Base-by-base conservation (phyloP, 2,888 invertebrate genomes). In the Microctonus brassicae region DNA sequence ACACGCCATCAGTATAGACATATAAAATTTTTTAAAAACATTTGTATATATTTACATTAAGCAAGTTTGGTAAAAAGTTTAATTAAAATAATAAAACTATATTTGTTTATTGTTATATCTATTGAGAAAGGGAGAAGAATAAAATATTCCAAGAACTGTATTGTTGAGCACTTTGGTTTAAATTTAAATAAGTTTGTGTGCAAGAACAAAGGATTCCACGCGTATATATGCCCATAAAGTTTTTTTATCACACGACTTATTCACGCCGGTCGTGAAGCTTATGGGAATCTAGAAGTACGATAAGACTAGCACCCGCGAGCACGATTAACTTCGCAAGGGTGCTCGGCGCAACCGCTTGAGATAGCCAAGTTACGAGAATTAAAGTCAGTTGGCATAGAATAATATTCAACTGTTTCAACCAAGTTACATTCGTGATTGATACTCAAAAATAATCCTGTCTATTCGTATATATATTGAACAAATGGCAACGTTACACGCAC, bases 241-340 rank as follows among this genome's bases (percentile, higher is more conserved):
- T 47, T 60, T 65, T 68, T 68, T 68, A 68, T 68, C 60, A 68
- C 60, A 42, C 67, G 42, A 29, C 60, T 68, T 68, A 60, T 68
- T 68, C 67, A 60, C 60, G 47, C 60, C 42, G 42, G 26, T 36
- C 39, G 42, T 36, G 36, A 68, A 68, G 67, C 67, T 68, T 60
- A 68, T 68, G 60, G 52, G 67, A 47, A 68, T 60, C 67, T 47
- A 60, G 47, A 60, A 47, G 42, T 26, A 20, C 26, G 67, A 68
- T 68, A 68, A 68, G 57, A 68, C 34, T 9, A 53, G 42, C 20
- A n/a, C 67, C 17, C 47, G 39, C 60, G 47, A 42, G 58, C 42
- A 29, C 33, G 60, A 36, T 60, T 58, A 68, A 68, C 47, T 52
- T 68, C 60, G 34, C 60, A 68, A 68, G 67, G 67, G 67, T 68